Evolutionary conservation across 2,797 vertebrate species (phyloP).

Genomic region (Gymnoscopelus microlampas): DNA sequence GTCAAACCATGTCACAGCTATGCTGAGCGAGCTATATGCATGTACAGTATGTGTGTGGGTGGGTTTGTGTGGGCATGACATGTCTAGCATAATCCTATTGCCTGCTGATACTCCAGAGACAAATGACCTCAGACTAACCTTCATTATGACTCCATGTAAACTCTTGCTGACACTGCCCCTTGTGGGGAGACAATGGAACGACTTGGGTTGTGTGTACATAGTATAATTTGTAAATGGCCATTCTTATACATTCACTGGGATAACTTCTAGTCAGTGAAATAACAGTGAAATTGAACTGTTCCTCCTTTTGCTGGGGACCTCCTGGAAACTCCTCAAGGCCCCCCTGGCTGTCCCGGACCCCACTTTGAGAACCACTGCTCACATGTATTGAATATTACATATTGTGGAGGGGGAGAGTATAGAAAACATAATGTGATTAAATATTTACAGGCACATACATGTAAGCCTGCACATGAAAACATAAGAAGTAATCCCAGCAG

Average conservation of each 20-base stretch:
- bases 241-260: too few relatives aligned
- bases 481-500: too few relatives aligned
- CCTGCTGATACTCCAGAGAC: conserved; percentile 32
- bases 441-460: conserved; percentile 45
- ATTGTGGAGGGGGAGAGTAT: conserved; percentile 16
- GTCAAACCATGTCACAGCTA: conserved; percentile 59
- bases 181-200: conserved; percentile 34
- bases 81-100: conserved; percentile 28
- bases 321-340: too few relatives aligned
- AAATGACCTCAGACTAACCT: conserved; percentile 39
- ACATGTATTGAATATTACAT: conserved; percentile 51
- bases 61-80: conserved; percentile 2
- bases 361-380: not conserved
- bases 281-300: too few relatives aligned
- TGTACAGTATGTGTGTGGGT: not conserved
- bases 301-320: too few relatives aligned
- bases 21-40: conserved; percentile 46
- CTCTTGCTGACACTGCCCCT: conserved; percentile 38
- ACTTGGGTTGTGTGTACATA: conserved; percentile 10
- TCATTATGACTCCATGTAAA: conserved; percentile 42
- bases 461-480: conserved; percentile 19
- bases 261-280: too few relatives aligned
- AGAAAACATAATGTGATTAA: conserved; percentile 45
- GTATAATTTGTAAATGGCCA: not conserved
- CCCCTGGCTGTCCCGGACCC: too few relatives aligned